These are phyloP conservation scores for Adelognathus sp. DNA, from an alignment of 2,888 invertebrate species.

Conservation along the genomic window DNA sequence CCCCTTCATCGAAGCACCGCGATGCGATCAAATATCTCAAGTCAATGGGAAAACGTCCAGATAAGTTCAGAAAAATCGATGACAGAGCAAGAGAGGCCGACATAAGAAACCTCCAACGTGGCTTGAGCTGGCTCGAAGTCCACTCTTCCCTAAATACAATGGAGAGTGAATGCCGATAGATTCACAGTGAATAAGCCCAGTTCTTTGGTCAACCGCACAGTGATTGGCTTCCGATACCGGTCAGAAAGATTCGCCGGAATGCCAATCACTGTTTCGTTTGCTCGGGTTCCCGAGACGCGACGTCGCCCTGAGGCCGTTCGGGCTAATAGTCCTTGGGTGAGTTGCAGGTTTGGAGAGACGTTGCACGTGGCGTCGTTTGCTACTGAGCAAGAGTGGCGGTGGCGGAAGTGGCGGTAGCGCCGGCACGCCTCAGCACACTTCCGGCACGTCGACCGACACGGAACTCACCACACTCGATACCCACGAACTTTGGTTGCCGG, in stretches of 20 bases:
- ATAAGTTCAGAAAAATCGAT: conserved; percentile 1
- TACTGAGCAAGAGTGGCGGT: conserved; percentile 79
- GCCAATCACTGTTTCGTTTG: not conserved
- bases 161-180: too few relatives aligned
- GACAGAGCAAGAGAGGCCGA: not conserved
- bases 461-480: conserved; percentile 92
- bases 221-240: not conserved
- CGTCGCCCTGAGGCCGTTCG: not conserved
- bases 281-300: not conserved
- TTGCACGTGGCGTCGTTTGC: conserved; percentile 89
- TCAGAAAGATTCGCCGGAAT: too few relatives aligned
- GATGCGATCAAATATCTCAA: not conserved
- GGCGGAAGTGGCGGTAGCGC: conserved; percentile 67
- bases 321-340: conserved; percentile 35
- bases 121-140: not conserved
- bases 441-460: conserved; percentile 91
- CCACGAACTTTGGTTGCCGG: conserved; percentile 91
- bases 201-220: too few relatives aligned
- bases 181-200: too few relatives aligned
- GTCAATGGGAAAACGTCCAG: not conserved
- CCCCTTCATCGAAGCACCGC: not conserved
- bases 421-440: conserved; percentile 86
- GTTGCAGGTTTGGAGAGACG: conserved; percentile 84
- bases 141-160: not conserved
- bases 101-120: not conserved